A percentile compares a stretch with the other conserved stretches of the same genome.
phyloP scores from a whole-genome alignment of 2,797 vertebrate species.

The Tiaroga cobitis region DNA sequence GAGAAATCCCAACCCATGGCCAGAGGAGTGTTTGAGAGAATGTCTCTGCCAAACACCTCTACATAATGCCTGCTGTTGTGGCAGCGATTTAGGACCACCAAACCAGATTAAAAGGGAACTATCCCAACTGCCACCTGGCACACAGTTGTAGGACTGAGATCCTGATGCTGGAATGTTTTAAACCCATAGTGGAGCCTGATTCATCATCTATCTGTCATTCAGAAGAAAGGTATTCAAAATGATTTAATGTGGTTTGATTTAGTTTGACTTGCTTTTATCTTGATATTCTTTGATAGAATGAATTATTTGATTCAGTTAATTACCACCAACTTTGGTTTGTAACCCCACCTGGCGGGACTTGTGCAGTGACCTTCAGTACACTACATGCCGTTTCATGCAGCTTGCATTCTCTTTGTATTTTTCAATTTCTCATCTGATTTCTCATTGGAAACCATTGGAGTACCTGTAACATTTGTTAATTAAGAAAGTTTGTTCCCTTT shows the following conservation, averaged over 20 bases:
- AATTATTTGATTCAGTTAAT: slow-evolving; percentile 48
- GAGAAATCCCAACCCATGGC: slow-evolving; percentile 21
- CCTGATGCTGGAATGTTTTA: slow-evolving; percentile 61
- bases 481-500: not conserved
- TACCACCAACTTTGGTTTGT: slow-evolving; percentile 39
- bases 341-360: slow-evolving; percentile 41
- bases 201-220: slow-evolving; percentile 38
- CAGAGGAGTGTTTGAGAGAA: slow-evolving; percentile 37
- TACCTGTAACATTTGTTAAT: not conserved
- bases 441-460: not conserved
- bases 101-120: slow-evolving; percentile 61
- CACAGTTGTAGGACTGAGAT: slow-evolving; percentile 67
- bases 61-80: slow-evolving; percentile 55
- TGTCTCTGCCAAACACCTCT: slow-evolving; percentile 47
- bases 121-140: slow-evolving; percentile 84
- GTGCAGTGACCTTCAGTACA: slow-evolving; percentile 21
- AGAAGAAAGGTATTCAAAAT: slow-evolving; percentile 19
- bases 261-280: slow-evolving; percentile 24
- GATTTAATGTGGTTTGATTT: slow-evolving; percentile 41
- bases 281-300: slow-evolving; percentile 34
- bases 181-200: slow-evolving; percentile 50
- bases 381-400: slow-evolving; percentile 43
- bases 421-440: not conserved
- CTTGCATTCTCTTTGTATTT: slow-evolving; percentile 41
- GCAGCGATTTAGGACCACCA: slow-evolving; percentile 48